These are phyloP conservation scores for Microctonus brassicae DNA, from an alignment of 2,888 invertebrate genomes.

Conservation along the genomic window DNA sequence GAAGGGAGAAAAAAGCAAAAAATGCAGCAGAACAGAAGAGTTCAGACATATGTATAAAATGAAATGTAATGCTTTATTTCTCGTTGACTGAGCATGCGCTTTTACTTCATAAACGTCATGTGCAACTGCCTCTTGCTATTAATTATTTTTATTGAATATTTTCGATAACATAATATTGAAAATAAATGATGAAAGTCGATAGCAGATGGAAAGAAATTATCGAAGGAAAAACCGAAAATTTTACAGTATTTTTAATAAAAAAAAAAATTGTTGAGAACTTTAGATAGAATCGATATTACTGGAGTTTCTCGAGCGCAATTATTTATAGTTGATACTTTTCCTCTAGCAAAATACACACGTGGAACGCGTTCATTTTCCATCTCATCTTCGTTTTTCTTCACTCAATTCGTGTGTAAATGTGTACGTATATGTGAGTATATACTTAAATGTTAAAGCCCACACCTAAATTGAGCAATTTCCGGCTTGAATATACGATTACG, in stretches of 20 bases:
- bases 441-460: neutral
- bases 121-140: no score
- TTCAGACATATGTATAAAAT: neutral
- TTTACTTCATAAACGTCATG: no score
- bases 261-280: neutral
- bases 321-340: neutral
- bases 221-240: no score
- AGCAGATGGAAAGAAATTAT: no score
- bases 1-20: neutral
- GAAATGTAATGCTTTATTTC: neutral
- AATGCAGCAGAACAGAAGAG: neutral
- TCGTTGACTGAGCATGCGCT: neutral
- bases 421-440: no score
- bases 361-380: neutral
- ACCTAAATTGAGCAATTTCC: neutral
- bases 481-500: neutral
- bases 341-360: neutral
- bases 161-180: no score
- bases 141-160: no score
- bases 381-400: neutral
- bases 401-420: no score
- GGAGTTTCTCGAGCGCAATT: neutral
- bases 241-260: no score
- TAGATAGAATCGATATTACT: neutral
- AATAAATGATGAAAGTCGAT: no score